These are phyloP conservation scores for Cabera pusaria DNA, from an alignment of 2,888 invertebrate species.

Conservation along the genomic window DNA sequence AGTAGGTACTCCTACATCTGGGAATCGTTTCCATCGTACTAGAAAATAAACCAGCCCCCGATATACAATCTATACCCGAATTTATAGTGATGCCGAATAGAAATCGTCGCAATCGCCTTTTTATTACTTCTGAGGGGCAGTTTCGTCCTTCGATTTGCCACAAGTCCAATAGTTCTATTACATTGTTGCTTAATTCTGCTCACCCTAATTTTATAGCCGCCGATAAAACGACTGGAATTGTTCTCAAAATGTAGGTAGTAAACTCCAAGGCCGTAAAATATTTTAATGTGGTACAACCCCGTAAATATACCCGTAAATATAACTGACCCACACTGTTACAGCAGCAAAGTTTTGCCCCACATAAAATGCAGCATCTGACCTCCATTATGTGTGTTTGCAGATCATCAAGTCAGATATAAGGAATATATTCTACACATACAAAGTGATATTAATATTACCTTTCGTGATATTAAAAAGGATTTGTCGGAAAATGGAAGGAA, in stretches of 20 bases:
- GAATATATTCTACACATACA: too few species aligned
- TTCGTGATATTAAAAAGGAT: too few species aligned
- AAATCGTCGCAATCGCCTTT: slow-evolving; percentile 47
- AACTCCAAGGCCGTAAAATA: slow-evolving; percentile 23
- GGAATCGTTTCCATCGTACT: neutral
- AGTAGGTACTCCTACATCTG: too few species aligned
- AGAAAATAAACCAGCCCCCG: neutral
- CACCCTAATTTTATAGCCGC: slow-evolving; percentile 29
- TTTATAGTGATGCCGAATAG: slow-evolving; percentile 42
- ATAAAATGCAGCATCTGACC: too few species aligned
- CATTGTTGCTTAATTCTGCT: slow-evolving; percentile 29
- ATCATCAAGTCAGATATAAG: too few species aligned
- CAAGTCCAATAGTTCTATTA: slow-evolving; percentile 23
- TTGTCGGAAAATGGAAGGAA: too few species aligned
- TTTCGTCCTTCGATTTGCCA: slow-evolving; percentile 24
- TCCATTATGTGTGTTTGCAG: too few species aligned
- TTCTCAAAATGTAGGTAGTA: slow-evolving; percentile 22
- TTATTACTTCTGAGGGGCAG: slow-evolving; percentile 40
- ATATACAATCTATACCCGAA: slow-evolving; percentile 26
- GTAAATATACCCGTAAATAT: slow-evolving; percentile 12
- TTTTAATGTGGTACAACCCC: slow-evolving; percentile 18
- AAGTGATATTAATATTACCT: too few species aligned
- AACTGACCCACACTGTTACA: neutral
- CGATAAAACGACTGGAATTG: slow-evolving; percentile 24
- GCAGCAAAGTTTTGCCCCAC: too few species aligned